These are phyloP conservation scores for Synodontis membranacea DNA, from an alignment of 2,113 vertebrate species.

Conservation along the genomic window DNA sequence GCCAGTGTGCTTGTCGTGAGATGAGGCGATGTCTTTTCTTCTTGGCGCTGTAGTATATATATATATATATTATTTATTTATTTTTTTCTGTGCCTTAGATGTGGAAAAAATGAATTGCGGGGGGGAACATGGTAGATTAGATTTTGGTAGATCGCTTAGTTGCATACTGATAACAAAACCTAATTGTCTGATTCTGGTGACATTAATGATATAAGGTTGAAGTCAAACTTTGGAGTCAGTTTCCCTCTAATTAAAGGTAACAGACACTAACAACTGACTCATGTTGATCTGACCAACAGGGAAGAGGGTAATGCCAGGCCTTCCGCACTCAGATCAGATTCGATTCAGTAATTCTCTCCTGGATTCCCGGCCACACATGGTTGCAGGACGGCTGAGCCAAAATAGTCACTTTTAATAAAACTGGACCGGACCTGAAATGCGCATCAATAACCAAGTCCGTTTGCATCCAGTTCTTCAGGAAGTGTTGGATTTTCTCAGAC, in stretches of 20 bases:
- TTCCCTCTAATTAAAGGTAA: too few species aligned
- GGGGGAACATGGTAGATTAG: neutral
- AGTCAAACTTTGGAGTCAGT: neutral
- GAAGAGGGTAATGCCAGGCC: neutral
- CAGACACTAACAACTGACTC: neutral
- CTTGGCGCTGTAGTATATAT: neutral
- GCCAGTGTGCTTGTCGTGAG: neutral
- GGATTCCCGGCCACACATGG: neutral
- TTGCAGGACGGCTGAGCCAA: neutral
- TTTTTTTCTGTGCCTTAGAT: neutral
- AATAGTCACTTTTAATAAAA: neutral
- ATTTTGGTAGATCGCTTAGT: neutral
- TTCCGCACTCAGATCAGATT: neutral
- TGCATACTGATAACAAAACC: too few species aligned
- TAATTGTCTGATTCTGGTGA: neutral
- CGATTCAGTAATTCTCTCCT: neutral
- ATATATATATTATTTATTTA: too few species aligned
- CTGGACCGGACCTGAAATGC: neutral
- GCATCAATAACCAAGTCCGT: neutral
- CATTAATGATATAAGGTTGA: neutral
- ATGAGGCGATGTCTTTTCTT: neutral
- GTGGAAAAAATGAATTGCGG: neutral
- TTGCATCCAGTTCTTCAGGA: constrained; percentile 10
- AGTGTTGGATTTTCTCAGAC: constrained; percentile 5
- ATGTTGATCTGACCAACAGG: neutral